Percentiles rank a stretch among this genome's conserved stretches.
Conservation (phyloP, 2,797 vertebrate genomes). For the Malurus leucopterus region DNA sequence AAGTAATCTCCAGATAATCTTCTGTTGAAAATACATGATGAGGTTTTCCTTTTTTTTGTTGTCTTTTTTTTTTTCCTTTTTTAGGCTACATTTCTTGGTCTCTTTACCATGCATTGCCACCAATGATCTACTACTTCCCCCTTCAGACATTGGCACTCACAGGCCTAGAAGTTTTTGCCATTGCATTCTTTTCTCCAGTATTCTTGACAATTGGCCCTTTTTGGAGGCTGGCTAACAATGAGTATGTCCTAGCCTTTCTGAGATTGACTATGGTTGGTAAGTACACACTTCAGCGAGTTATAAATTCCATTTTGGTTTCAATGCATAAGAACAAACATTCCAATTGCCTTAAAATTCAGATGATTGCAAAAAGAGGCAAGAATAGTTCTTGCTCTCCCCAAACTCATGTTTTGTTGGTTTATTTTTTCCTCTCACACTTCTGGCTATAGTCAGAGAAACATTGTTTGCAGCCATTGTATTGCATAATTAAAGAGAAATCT, state of each 20-base stretch:
- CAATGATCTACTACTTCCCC: conserved; percentile 74
- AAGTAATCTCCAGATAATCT: not conserved
- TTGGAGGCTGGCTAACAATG: conserved; percentile 64
- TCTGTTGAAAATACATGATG: not conserved
- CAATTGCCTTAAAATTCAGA: not conserved
- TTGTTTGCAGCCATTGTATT: not conserved
- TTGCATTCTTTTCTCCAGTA: conserved; percentile 59
- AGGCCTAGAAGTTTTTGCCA: conserved; percentile 59
- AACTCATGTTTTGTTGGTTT: not conserved
- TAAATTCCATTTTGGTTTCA: not conserved
- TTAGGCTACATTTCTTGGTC: conserved; percentile 72
- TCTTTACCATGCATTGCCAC: conserved; percentile 68
- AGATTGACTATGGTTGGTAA: conserved; percentile 65
- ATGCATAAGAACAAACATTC: not conserved
- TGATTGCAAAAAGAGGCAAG: not conserved
- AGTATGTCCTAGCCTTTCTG: conserved; percentile 56
- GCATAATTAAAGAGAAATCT: not conserved
- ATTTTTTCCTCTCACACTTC: not conserved
- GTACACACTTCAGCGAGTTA: not conserved
- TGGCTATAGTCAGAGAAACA: not conserved
- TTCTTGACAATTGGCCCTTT: conserved; percentile 48
- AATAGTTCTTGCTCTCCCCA: not conserved
- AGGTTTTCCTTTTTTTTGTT: not conserved
- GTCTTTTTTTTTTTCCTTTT: not conserved
- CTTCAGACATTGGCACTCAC: conserved; percentile 72